These are phyloP conservation scores for Zaprionus tsacasi DNA, from an alignment of 1,140 invertebrate species.

Conservation along the genomic window DNA sequence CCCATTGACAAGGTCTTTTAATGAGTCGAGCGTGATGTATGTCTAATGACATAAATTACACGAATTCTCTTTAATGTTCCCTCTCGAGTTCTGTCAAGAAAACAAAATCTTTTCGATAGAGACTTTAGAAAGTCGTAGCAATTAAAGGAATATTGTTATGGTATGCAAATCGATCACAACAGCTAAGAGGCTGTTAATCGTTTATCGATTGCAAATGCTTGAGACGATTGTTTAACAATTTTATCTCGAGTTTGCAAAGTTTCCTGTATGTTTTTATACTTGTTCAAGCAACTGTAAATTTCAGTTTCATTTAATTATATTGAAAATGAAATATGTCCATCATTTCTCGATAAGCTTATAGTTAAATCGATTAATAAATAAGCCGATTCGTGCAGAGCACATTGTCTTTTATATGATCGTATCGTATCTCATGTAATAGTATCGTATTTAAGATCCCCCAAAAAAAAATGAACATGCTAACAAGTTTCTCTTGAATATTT, in stretches of 20 bases:
- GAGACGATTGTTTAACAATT: not conserved
- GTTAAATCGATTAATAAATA: no score
- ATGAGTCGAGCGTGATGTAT: slow-evolving; percentile 47
- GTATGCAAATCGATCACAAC: not conserved
- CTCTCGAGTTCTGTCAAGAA: not conserved
- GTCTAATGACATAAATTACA: slow-evolving; percentile 48
- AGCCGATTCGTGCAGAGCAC: no score
- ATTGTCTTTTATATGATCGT: no score
- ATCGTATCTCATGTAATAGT: no score
- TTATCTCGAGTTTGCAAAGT: no score
- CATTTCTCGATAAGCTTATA: no score
- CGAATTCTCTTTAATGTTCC: not conserved
- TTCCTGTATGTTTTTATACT: no score
- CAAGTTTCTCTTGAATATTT: not conserved
- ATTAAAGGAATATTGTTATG: not conserved
- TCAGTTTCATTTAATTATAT: no score
- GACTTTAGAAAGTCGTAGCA: slow-evolving; percentile 5
- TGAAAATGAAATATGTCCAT: no score
- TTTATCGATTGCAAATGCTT: not conserved
- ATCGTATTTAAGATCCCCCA: no score
- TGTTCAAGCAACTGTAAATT: no score
- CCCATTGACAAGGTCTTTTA: slow-evolving; percentile 35
- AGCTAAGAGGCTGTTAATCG: not conserved
- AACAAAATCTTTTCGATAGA: not conserved
- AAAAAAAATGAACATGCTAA: not conserved